Percentiles rank a stretch among this genome's conserved stretches.
These are phyloP conservation scores for Yponomeuta sedellus DNA, from an alignment of 2,888 invertebrate genomes.

Conservation along the genomic window DNA sequence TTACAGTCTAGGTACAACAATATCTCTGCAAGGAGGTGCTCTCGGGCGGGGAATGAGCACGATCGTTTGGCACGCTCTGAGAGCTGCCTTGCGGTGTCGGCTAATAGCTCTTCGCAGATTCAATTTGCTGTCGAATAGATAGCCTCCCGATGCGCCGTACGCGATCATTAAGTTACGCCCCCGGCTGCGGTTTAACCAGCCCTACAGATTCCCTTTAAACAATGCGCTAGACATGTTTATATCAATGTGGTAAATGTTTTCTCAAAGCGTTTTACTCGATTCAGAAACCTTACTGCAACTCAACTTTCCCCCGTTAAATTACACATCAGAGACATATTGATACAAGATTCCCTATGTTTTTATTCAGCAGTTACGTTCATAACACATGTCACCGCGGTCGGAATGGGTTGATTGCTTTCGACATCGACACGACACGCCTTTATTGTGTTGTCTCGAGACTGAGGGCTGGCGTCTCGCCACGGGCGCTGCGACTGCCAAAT, in stretches of 20 bases:
- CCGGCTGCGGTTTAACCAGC: slow-evolving; percentile 40
- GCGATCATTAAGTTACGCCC: slow-evolving; percentile 67
- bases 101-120: slow-evolving; percentile 72
- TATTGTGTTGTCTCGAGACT: slow-evolving; percentile 58
- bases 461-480: slow-evolving; percentile 58
- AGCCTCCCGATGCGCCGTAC: slow-evolving; percentile 59
- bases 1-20: slow-evolving; percentile 5
- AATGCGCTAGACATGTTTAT: slow-evolving; percentile 35
- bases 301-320: not conserved
- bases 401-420: slow-evolving; percentile 56
- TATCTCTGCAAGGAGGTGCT: slow-evolving; percentile 17
- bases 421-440: slow-evolving; percentile 50
- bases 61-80: slow-evolving; percentile 56
- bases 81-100: slow-evolving; percentile 54
- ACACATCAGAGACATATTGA: not conserved
- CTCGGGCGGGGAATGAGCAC: slow-evolving; percentile 47
- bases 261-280: not conserved
- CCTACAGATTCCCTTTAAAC: slow-evolving; percentile 49
- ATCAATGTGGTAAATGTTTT: slow-evolving; percentile 18
- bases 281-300: not conserved
- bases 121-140: slow-evolving; percentile 69
- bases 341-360: not conserved
- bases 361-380: slow-evolving; percentile 2
- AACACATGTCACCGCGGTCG: slow-evolving; percentile 42
- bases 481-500: slow-evolving; percentile 45